Evolutionary conservation across 2,797 vertebrate species (phyloP), one percentile per base, ranked within the genome.

Genomic region (Chromobotia macracanthus): DNA sequence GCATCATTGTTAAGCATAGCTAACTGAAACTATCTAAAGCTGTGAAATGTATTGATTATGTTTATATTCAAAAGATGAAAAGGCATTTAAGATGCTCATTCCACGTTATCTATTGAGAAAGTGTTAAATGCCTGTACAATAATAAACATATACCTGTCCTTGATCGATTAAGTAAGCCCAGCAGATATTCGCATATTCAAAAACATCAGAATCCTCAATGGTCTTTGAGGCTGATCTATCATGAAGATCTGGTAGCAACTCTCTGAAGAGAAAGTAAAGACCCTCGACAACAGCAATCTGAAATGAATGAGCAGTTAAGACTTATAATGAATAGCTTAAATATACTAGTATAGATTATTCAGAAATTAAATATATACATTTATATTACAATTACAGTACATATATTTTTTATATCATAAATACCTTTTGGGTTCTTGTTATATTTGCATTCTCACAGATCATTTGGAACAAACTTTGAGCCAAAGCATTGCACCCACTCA

Each of bases 261-360:
- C 85, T 71, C 91, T 86, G 72, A 91, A 92, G 48, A 92, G 89
- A 13, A 75, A 41, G 77, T 90, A 92, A 55, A 92, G 73, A 35
- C 89, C 89, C 72, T 92, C 91, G 48, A 90, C 25, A 44, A 92
- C 51, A 6, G 88, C 87, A 81, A 91, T 88, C 91, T 91, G 5
- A 25, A 85, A 80, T 1, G 76, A 16, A 84, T 28, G 28, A 8
- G 3, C 2, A 48, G 21, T 28, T 25, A 67, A n/a, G 16, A n/a
- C n/a, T 53, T 7, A 53, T n/a, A 8, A 53, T 19, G 18, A n/a
- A 16, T n/a, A 18, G 16, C 6, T 50, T 50, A n/a, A 8, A n/a
- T 11, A 56, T 13, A 46, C 55, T 3, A 64, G 21, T 11, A 9
- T 28, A 2, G 28, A 28, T 28, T 28, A 19, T 9, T 50, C 15